Percentiles rank a stretch among this genome's conserved stretches.
phyloP scores from a whole-genome alignment of 2,113 vertebrate species.

The Marmota flaviventris region DNA sequence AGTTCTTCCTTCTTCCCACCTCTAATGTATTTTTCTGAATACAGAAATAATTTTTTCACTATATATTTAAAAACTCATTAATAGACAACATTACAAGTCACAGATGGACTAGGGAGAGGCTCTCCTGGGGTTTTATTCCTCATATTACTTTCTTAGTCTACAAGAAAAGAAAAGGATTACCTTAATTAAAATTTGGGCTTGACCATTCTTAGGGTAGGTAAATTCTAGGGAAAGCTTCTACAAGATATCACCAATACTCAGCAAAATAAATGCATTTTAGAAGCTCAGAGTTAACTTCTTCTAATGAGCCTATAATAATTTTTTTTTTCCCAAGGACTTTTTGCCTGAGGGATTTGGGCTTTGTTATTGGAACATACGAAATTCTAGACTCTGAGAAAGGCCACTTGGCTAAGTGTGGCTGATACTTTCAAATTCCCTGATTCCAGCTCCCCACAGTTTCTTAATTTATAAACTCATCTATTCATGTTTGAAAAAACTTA shows the following conservation, averaged over 20 bases:
- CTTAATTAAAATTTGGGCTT: conserved; percentile 36
- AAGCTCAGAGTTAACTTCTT: conserved; percentile 73
- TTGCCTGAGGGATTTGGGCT: conserved; percentile 74
- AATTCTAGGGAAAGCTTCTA: not conserved
- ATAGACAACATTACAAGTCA: conserved; percentile 48
- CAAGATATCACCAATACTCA: conserved; percentile 44
- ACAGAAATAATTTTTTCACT: conserved; percentile 56
- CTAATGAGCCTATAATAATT: conserved; percentile 76
- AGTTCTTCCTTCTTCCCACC: conserved; percentile 37
- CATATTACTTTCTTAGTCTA: conserved; percentile 34
- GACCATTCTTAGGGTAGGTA: not conserved
- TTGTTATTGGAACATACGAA: conserved; percentile 82
- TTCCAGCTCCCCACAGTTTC: conserved; percentile 63
- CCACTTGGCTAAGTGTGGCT: conserved; percentile 47
- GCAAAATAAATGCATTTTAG: conserved; percentile 71
- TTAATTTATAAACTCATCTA: conserved; percentile 70
- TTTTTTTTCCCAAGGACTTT: conserved; percentile 49
- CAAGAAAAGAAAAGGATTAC: not conserved
- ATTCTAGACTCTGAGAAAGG: conserved; percentile 74
- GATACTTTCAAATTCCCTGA: conserved; percentile 72
- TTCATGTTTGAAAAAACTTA: conserved; percentile 61
- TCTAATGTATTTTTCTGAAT: conserved; percentile 66
- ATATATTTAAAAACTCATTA: conserved; percentile 65
- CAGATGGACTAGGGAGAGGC: not conserved
- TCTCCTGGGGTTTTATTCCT: conserved; percentile 10